Percentiles rank a stretch among this genome's conserved stretches.
Conservation (phyloP, 2,113 vertebrate species). For the Dipodomys spectabilis region DNA sequence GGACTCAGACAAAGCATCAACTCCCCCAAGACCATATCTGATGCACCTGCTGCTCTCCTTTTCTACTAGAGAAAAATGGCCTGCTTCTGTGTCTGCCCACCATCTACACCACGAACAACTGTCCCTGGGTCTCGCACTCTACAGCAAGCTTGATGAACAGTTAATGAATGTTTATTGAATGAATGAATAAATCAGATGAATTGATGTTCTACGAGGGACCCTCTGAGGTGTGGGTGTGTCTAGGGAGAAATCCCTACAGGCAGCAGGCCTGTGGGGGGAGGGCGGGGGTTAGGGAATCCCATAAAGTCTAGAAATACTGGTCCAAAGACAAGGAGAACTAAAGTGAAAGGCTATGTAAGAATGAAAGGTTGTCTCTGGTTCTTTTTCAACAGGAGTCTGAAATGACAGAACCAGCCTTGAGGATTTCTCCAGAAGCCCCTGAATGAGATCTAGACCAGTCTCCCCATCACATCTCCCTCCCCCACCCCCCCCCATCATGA, state of each 20-base stretch:
- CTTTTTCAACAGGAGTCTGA: background rate
- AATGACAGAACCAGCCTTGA: background rate
- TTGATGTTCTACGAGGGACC: background rate
- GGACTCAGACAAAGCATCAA: background rate
- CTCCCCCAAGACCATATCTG: background rate
- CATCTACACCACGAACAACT: accelerated
- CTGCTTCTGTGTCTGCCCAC: background rate
- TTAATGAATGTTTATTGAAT: background rate
- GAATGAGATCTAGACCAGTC: background rate
- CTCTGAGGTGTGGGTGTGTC: background rate
- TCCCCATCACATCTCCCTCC: no score
- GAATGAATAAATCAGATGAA: background rate
- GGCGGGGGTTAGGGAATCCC: background rate
- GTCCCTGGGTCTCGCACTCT: background rate
- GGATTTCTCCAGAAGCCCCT: background rate
- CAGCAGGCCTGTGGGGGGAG: background rate
- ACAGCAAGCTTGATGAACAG: accelerated
- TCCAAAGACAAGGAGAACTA: conserved; percentile 40
- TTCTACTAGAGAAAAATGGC: background rate
- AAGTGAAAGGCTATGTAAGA: background rate
- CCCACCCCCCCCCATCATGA: background rate
- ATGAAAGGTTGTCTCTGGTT: background rate
- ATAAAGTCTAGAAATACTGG: conserved; percentile 1
- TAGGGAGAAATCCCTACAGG: background rate
- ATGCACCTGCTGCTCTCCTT: no score